Conservation (phyloP, 2,797 vertebrate genomes). For the Pampus argenteus region DNA sequence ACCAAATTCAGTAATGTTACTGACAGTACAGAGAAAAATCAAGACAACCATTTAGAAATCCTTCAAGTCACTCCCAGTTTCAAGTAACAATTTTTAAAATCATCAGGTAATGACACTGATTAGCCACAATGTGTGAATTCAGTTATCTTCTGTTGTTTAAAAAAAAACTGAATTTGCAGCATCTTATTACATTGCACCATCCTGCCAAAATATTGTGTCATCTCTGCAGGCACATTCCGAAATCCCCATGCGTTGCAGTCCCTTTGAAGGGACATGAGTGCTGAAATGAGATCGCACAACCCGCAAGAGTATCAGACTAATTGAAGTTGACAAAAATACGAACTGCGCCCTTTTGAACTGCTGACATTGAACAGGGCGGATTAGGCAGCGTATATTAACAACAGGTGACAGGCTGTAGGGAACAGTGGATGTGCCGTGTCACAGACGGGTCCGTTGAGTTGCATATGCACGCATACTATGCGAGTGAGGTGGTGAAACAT, state of each 20-base stretch:
- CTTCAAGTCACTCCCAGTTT: constrained; percentile 23
- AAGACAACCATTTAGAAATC: constrained; percentile 8
- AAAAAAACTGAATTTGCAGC: constrained; percentile 23
- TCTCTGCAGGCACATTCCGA: constrained; percentile 51
- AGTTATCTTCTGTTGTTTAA: constrained; percentile 8
- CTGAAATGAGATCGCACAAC: constrained; percentile 90
- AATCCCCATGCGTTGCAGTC: constrained; percentile 56
- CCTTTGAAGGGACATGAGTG: constrained; percentile 72
- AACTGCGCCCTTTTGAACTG: constrained; percentile 92
- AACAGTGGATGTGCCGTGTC: constrained; percentile 52
- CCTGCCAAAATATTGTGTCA: constrained; percentile 54
- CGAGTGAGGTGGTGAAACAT: too few species aligned
- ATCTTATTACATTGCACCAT: constrained; percentile 26
- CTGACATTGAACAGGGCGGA: constrained; percentile 92
- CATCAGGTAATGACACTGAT: constrained; percentile 1
- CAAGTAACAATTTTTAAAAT: constrained; percentile 19
- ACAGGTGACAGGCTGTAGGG: constrained; percentile 87
- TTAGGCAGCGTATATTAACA: constrained; percentile 92
- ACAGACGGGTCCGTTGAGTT: too few species aligned
- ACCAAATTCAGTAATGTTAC: constrained; percentile 8
- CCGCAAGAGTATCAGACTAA: constrained; percentile 89
- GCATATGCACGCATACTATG: background rate
- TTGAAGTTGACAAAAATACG: constrained; percentile 94
- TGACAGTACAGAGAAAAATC: constrained; percentile 1
- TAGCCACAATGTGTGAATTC: constrained; percentile 13